These are phyloP conservation scores for Listronotus oregonensis DNA, from an alignment of 1,140 invertebrate genomes.

Conservation along the genomic window DNA sequence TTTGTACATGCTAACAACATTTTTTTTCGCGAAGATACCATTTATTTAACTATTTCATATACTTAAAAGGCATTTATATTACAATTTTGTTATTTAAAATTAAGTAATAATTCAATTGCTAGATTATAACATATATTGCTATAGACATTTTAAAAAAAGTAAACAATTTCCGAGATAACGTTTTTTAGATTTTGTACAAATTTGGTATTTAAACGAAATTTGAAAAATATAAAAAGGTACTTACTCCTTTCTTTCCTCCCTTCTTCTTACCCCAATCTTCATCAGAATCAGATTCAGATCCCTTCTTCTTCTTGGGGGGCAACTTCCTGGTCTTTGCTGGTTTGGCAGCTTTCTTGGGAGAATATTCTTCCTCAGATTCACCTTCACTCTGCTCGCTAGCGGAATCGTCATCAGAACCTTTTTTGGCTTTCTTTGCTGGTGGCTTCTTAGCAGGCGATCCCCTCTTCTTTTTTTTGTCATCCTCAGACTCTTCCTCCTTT, in stretches of 20 bases:
- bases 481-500: slow-evolving; percentile 60
- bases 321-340: slow-evolving; percentile 56
- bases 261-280: slow-evolving; percentile 76
- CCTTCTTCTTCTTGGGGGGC: slow-evolving; percentile 69
- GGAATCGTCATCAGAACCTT: slow-evolving; percentile 65
- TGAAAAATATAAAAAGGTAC: slow-evolving; percentile 28
- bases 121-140: no score
- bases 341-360: slow-evolving; percentile 65
- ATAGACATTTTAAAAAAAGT: no score
- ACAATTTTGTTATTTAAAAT: no score
- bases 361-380: slow-evolving; percentile 72
- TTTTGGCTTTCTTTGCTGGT: slow-evolving; percentile 63
- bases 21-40: no score
- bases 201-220: no score
- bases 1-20: no score
- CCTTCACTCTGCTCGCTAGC: slow-evolving; percentile 66
- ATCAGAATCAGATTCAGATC: slow-evolving; percentile 75
- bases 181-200: no score
- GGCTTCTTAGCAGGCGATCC: slow-evolving; percentile 62
- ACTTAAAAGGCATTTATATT: no score
- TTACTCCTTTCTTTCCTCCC: slow-evolving; percentile 57
- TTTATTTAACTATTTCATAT: no score
- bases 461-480: slow-evolving; percentile 66
- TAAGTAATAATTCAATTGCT: no score
- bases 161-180: slow-evolving; percentile 9